Evolutionary conservation across 2,797 vertebrate species (phyloP).

Genomic region (Thaleichthys pacificus): DNA sequence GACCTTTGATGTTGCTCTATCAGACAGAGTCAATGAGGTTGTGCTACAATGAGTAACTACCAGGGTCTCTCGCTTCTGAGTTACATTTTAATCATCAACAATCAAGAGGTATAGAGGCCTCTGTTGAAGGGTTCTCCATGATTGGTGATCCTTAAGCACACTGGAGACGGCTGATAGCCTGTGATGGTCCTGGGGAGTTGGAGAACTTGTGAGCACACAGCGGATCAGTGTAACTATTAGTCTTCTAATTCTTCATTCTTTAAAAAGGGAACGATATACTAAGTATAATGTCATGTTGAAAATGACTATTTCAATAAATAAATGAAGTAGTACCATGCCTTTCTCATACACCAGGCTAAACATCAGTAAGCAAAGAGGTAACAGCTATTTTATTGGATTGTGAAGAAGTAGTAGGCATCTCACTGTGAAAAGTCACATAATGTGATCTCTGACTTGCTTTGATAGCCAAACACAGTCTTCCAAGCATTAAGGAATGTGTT

Average conservation of each 20-base stretch:
- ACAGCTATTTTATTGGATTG: no score
- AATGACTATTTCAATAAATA: no score
- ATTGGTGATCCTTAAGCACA: background rate
- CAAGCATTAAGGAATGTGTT: conserved; percentile 29
- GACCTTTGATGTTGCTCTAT: conserved; percentile 44
- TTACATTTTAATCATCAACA: conserved; percentile 30
- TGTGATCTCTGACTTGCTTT: background rate
- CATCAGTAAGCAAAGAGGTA: no score
- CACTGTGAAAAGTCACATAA: background rate
- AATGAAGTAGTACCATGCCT: no score
- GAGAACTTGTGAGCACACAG: no score
- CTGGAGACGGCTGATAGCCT: background rate
- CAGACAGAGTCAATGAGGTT: conserved; percentile 40
- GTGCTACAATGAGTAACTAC: conserved; percentile 43
- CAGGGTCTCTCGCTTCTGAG: conserved; percentile 13
- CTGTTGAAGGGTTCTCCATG: background rate
- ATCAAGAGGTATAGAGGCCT: background rate
- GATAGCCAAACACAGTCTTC: conserved; percentile 8
- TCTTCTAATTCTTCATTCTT: no score
- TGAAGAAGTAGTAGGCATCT: background rate
- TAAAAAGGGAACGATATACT: no score
- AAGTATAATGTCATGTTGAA: no score
- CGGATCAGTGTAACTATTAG: no score
- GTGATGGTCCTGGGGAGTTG: no score
- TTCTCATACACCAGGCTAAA: no score